phyloP scores from a whole-genome alignment of 1,140 invertebrate species.

The Meloidogyne hapla region DNA sequence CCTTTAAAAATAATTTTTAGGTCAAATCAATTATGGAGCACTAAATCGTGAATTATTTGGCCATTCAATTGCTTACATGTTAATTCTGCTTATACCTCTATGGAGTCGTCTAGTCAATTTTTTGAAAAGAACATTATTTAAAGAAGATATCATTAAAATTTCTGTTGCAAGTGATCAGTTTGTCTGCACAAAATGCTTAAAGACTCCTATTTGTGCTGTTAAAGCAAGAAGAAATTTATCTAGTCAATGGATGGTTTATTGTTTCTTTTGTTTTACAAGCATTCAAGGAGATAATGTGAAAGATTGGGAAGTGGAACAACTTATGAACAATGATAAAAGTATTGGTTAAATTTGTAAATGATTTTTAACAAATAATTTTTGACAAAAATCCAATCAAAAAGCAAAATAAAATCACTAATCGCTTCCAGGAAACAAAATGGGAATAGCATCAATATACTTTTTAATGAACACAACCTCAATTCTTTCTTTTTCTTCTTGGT shows the following conservation, averaged over 20 bases:
- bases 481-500: too few relatives aligned
- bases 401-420: too few relatives aligned
- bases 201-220: not conserved
- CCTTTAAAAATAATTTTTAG: not conserved
- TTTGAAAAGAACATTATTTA: not conserved
- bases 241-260: not conserved
- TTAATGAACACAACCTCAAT: too few relatives aligned
- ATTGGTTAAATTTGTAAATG: too few relatives aligned
- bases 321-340: not conserved
- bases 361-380: too few relatives aligned
- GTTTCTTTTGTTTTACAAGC: not conserved
- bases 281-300: not conserved
- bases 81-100: not conserved
- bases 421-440: too few relatives aligned
- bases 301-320: not conserved
- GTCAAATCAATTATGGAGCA: constrained; percentile 1
- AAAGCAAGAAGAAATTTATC: not conserved
- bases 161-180: not conserved
- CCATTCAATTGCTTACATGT: not conserved
- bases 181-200: not conserved
- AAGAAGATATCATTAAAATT: not conserved
- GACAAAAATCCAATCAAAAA: too few relatives aligned
- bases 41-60: not conserved
- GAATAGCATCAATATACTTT: too few relatives aligned
- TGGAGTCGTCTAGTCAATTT: not conserved